These are phyloP conservation scores for Catalaphyllia jardinei DNA, from an alignment of 64 coral and sea anemone genomes.

Conservation along the genomic window DNA sequence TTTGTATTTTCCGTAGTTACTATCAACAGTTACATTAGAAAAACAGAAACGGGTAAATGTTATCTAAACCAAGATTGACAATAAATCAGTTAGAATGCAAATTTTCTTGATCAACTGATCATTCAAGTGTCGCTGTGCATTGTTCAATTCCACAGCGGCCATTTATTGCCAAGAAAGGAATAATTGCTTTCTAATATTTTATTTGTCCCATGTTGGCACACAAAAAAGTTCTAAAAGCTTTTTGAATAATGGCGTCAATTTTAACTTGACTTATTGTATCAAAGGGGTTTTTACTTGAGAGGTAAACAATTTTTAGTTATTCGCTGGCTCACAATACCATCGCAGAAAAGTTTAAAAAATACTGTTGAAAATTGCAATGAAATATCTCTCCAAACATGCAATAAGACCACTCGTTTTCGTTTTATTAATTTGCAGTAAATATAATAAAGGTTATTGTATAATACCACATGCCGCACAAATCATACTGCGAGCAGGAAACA, in stretches of 20 bases:
- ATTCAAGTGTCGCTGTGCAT: not conserved
- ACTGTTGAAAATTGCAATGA: not conserved
- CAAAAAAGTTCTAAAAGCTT: not conserved
- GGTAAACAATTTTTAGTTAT: not conserved
- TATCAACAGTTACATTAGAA: not conserved
- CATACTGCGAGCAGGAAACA: not conserved
- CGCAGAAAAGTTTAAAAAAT: not conserved
- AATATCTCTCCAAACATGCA: not conserved
- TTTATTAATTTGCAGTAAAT: not conserved
- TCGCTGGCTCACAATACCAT: not conserved
- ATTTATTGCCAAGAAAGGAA: not conserved
- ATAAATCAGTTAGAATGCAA: slow-evolving; percentile 1
- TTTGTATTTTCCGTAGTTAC: not conserved
- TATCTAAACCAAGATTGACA: slow-evolving; percentile 19
- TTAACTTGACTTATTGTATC: not conserved
- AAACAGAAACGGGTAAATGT: slow-evolving; percentile 15
- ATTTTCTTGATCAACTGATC: slow-evolving; percentile 10
- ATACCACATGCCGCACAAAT: not conserved
- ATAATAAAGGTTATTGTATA: slow-evolving; percentile 14
- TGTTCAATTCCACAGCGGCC: not conserved
- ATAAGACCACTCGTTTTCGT: not conserved
- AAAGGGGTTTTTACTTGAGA: not conserved
- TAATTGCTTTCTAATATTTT: slow-evolving; percentile 20
- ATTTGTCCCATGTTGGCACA: slow-evolving; percentile 10
- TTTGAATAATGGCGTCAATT: not conserved